Evolutionary conservation across 1,140 invertebrate genomes (phyloP).

Genomic region (Monochamus saltuarius): DNA sequence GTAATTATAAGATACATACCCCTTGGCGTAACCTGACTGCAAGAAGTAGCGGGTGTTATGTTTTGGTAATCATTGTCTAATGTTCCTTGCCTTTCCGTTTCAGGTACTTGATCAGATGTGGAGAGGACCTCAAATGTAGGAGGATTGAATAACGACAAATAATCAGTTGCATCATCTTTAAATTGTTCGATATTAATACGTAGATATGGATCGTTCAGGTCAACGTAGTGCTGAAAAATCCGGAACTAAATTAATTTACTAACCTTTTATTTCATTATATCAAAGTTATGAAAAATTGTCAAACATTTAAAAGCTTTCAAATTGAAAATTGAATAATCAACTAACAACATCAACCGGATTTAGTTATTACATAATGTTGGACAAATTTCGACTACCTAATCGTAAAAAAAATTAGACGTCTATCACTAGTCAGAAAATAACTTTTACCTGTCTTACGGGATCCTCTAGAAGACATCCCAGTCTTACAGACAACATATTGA

Average conservation of each 20-base stretch:
- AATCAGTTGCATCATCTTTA: conserved; percentile 63
- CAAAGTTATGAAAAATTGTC: too few species aligned
- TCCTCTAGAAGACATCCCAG: conserved; percentile 80
- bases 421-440: neutral
- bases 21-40: conserved; percentile 46
- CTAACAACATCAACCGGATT: neutral
- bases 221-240: too few species aligned
- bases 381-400: too few species aligned
- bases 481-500: conserved; percentile 70
- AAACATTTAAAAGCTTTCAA: too few species aligned
- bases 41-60: conserved; percentile 52
- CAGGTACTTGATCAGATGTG: conserved; percentile 59
- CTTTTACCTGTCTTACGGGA: conserved; percentile 73
- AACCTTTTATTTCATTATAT: too few species aligned
- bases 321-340: conserved; percentile 71
- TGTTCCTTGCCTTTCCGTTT: conserved; percentile 18
- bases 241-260: too few species aligned
- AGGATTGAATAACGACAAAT: conserved; percentile 72
- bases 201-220: conserved; percentile 72
- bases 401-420: too few species aligned
- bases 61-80: conserved; percentile 51
- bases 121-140: conserved; percentile 66
- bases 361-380: too few species aligned
- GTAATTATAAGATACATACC: too few species aligned
- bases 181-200: conserved; percentile 64